Evolutionary conservation across 1,140 invertebrate species (phyloP), one percentile per base, ranked within the genome.

Genomic region (Zaprionus taronus): DNA sequence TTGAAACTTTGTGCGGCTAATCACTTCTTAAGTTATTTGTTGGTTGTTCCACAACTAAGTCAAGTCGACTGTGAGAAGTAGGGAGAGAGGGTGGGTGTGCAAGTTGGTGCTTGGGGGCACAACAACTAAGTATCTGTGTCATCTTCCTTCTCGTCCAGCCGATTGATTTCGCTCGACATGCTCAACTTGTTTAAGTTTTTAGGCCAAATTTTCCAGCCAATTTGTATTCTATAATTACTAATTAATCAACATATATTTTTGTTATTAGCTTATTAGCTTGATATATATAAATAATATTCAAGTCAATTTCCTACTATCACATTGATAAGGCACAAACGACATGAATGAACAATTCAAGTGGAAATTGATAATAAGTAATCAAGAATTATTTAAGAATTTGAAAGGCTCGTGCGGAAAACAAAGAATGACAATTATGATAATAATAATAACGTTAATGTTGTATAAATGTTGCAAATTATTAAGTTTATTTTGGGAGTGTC

Each of bases 11-110:
- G 41, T 64, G 58, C 57, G 65, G 72, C 76, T 85, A 86, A 86
- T 86, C 72, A 80, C 83, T 85, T 77, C 72, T 79, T 86, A 81
- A 85, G 63, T 82, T 80, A 80, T 79, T 81, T 86, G 80, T 65
- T 67, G 36, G 12, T 15, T 38, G 36, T 38, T 12, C 14, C 36
- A 15, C 36, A 38, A 38, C 36, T 22, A 70, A 67, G 62, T 11
- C 69, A 62, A 68, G 22, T 34, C 47, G 51, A 22, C 20, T 20
- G 17, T 5, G n/a, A 7, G 5, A n/a, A 7, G 11, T 24, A 6
- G 31, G 6, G 15, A 17, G n/a, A 15, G 5, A 2, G 2, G 26
- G 1, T n/a, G 49, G 2, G 4, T 9, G 15, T 5, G 20, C 5
- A 17, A 5, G n/a, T 22, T 17, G 41, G 55, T 47, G 47, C 58